Percentiles rank a stretch among this genome's conserved stretches.
phyloP scores from a whole-genome alignment of 2,888 invertebrate species.

The Eristalis tenax region DNA sequence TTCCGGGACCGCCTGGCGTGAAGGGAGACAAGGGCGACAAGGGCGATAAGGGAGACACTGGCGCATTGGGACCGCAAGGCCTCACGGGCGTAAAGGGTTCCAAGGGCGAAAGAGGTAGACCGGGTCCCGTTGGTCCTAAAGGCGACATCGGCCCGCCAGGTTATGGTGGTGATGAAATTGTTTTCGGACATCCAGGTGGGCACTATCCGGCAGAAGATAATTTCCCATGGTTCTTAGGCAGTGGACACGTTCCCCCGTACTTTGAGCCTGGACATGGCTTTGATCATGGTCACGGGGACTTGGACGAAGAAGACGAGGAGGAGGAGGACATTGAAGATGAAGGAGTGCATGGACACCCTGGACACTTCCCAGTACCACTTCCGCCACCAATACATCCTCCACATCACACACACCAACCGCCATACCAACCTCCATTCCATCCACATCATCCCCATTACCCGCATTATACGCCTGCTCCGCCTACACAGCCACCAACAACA shows the following conservation, averaged over 20 bases:
- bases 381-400: background rate
- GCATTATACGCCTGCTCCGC: background rate
- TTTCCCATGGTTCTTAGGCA: background rate
- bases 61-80: slow-evolving; percentile 38
- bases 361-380: background rate
- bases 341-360: background rate
- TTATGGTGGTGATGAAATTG: background rate
- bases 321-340: slow-evolving; percentile 6
- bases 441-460: background rate
- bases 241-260: slow-evolving; percentile 10
- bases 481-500: background rate
- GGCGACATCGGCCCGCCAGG: slow-evolving; percentile 34
- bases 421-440: background rate
- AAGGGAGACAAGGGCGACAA: slow-evolving; percentile 14
- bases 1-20: background rate
- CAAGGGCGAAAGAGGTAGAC: background rate
- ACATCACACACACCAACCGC: background rate
- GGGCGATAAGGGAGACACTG: slow-evolving; percentile 47
- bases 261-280: slow-evolving; percentile 20
- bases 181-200: background rate
- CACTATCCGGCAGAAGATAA: slow-evolving; percentile 10
- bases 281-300: background rate
- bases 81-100: background rate
- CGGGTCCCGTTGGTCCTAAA: slow-evolving; percentile 10
- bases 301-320: slow-evolving; percentile 42